Evolutionary conservation across 1,140 invertebrate genomes (phyloP).

Genomic region (Bombus balteatus): DNA sequence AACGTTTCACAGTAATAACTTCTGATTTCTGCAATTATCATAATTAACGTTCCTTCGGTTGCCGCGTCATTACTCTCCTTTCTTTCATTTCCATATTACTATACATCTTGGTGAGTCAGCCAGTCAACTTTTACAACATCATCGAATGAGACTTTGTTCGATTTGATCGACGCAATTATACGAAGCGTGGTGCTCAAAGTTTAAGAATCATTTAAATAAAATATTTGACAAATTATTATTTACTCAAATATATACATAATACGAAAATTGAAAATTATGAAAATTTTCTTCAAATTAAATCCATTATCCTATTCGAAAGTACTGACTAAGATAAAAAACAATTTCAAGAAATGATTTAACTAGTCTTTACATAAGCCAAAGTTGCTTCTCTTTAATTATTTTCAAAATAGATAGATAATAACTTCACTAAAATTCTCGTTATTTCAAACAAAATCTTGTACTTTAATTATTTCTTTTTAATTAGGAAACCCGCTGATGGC

Average conservation of each 20-base stretch:
- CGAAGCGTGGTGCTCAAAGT: neutral
- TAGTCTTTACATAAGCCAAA: neutral
- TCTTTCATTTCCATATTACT: conserved; percentile 30
- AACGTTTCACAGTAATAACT: neutral
- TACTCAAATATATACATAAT: neutral
- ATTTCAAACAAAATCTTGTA: no score
- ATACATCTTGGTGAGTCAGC: conserved; percentile 5
- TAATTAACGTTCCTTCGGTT: neutral
- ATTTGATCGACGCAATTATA: neutral
- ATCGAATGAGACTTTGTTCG: neutral
- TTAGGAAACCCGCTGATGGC: neutral
- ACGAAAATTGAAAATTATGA: no score
- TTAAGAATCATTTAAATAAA: no score
- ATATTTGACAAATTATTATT: neutral
- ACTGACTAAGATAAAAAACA: no score
- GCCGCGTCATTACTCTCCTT: neutral
- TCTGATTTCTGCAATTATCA: conserved; percentile 8
- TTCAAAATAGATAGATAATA: neutral
- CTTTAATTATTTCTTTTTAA: neutral
- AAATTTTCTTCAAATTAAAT: no score
- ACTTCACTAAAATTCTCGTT: neutral
- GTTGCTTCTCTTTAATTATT: neutral
- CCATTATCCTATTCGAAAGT: no score
- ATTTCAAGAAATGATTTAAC: no score
- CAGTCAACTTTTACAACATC: neutral